A percentile compares a stretch with the other conserved stretches of the same genome.
phyloP scores from a whole-genome alignment of 2,113 vertebrate species.

The Crotophaga sulcirostris region DNA sequence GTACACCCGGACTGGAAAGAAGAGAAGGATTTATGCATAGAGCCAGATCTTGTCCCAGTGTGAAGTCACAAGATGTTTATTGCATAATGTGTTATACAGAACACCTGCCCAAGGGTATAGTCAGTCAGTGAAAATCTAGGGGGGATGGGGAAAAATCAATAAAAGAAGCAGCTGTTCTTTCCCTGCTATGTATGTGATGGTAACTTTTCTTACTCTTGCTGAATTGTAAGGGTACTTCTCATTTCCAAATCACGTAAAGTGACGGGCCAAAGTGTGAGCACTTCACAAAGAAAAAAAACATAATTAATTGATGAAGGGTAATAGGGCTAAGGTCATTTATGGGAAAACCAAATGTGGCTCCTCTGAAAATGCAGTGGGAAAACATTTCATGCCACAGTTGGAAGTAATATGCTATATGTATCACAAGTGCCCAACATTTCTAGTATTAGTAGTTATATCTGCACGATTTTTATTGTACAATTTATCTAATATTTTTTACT shows the following conservation, averaged over 20 bases:
- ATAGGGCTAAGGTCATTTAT: background rate
- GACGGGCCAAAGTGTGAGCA: background rate
- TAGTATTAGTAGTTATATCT: background rate
- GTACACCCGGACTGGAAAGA: background rate
- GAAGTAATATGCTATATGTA: background rate
- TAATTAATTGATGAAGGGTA: background rate
- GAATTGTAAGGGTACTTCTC: background rate
- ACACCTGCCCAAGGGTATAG: background rate
- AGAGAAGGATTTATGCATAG: background rate
- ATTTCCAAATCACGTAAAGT: background rate
- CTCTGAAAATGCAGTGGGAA: background rate
- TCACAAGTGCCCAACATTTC: background rate
- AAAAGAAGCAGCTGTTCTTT: background rate
- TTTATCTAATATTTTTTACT: background rate
- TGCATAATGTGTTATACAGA: background rate
- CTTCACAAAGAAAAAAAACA: background rate
- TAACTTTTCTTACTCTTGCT: background rate
- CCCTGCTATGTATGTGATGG: background rate
- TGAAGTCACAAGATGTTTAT: background rate
- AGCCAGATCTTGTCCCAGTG: background rate
- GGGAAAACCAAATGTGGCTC: background rate
- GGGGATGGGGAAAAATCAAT: too few relatives aligned
- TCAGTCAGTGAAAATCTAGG: background rate
- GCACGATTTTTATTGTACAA: background rate
- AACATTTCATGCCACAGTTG: background rate